Percentiles rank a stretch among this genome's conserved stretches.
These are phyloP conservation scores for Pantherophis vulpinus DNA, from an alignment of 2,797 vertebrate species.

Conservation along the genomic window DNA sequence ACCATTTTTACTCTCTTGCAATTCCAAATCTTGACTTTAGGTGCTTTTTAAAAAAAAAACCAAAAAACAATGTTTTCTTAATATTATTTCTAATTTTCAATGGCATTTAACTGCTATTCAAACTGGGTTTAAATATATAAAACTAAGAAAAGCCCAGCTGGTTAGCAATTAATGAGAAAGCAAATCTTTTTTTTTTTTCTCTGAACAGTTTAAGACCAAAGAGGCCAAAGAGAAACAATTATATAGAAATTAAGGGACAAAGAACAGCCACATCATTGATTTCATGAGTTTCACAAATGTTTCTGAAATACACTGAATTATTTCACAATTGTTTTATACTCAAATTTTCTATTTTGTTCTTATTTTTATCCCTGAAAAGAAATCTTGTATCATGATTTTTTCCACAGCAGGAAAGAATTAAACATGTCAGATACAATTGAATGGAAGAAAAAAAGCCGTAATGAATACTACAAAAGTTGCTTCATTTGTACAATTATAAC, in stretches of 20 bases:
- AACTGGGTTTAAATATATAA: neutral
- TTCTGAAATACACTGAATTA: neutral
- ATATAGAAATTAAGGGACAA: neutral
- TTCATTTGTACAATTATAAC: neutral
- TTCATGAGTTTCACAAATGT: neutral
- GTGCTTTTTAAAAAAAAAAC: neutral
- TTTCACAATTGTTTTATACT: neutral
- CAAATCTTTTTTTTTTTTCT: neutral
- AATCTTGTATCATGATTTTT: neutral
- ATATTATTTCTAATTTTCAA: neutral
- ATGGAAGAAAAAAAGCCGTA: neutral
- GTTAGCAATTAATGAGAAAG: neutral
- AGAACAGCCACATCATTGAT: neutral
- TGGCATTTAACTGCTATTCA: too few relatives aligned
- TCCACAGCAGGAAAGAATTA: conserved; percentile 1
- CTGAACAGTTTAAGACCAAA: neutral
- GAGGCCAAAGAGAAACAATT: neutral
- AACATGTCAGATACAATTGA: neutral
- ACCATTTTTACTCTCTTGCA: neutral
- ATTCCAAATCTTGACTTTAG: neutral
- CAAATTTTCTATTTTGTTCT: neutral
- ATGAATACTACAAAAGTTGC: neutral
- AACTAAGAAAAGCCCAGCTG: neutral
- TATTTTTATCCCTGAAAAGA: neutral
- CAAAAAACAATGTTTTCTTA: neutral